Base-by-base conservation (phyloP, 2,888 invertebrate species). In the Eustalomyia histrio region DNA sequence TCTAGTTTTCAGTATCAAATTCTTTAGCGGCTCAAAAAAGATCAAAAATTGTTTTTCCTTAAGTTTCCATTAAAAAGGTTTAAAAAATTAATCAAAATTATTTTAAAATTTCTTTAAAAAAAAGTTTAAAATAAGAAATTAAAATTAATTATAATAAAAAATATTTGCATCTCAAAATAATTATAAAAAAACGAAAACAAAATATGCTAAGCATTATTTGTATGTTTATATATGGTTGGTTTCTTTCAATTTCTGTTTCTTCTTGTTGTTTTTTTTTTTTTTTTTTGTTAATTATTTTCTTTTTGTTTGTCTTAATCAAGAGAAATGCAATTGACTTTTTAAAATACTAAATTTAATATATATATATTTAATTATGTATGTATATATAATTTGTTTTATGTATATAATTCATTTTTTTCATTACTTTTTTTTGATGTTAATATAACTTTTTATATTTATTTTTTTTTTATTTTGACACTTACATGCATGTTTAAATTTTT, bases 281-380 rank as follows among this genome's bases (percentile, higher is more conserved):
- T 29, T 61, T 53, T n/a, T 69, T 64, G 64, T 63, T 64, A 21
- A n/a, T 61, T 64, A 55, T n/a, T 79, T 69, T 43, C n/a, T n/a
- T 61, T 74, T 21, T 16, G 17, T 68, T 65, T 64, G 43, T 78
- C 81, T 81, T 81, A 81, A 81, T 71, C 71, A 78, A 81, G 81
- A 81, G 81, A 82, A 82, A 79, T 79, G 79, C 79, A 82, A 82
- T 81, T 81, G 81, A 81, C 81, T 81, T 81, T 80, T 79, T 73
- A 78, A 79, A 79, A 80, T 74, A 78, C 75, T 79, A 83, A 73
- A 68, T 71, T 71, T 78, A 80, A 74, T 79, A 60, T 76, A 69
- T 84, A 57, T 79, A 65, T 68, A 60, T 74, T 47, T 67, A 18
- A 39, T 80, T 24, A 60, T 72, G 69, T 71, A 55, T 73, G 76